Conservation (phyloP, 1,140 invertebrate species). For the Ceratosolen solmsi region DNA sequence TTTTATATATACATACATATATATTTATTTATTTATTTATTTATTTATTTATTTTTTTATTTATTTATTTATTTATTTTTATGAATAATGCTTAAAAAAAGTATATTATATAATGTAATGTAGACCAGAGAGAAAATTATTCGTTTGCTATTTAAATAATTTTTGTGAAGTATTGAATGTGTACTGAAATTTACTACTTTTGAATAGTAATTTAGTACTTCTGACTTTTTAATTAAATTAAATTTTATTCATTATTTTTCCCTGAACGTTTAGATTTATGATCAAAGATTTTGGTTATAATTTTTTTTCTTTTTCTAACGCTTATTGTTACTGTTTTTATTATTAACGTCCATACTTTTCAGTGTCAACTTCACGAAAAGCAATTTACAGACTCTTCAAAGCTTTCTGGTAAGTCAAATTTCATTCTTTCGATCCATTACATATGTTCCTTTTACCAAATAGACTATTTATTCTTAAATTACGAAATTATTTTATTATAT, state of each 20-base stretch:
- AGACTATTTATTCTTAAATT: not conserved
- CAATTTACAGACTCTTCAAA: not conserved
- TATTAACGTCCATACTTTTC: not conserved
- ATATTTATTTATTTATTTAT: too few species aligned
- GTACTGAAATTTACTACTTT: too few species aligned
- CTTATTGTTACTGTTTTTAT: not conserved
- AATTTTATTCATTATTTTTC: not conserved
- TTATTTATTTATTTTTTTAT: too few species aligned
- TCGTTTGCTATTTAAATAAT: too few species aligned
- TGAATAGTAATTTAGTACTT: not conserved
- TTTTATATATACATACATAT: too few species aligned
- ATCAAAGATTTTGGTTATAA: not conserved
- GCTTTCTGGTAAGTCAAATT: constrained; percentile 9
- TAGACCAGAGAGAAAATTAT: too few species aligned
- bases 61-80: too few species aligned
- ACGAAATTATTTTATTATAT: too few species aligned
- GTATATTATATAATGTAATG: too few species aligned
- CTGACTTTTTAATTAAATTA: too few species aligned
- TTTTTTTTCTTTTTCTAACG: not conserved
- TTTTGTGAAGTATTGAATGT: too few species aligned
- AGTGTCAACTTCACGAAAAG: not conserved
- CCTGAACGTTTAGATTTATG: not conserved
- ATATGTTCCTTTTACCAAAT: not conserved
- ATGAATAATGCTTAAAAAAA: too few species aligned
- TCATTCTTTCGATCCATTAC: not conserved